A percentile compares a stretch with the other conserved stretches of the same genome.
These are phyloP conservation scores for Gobio occitaniae DNA, from an alignment of 2,797 vertebrate genomes.

Conservation along the genomic window DNA sequence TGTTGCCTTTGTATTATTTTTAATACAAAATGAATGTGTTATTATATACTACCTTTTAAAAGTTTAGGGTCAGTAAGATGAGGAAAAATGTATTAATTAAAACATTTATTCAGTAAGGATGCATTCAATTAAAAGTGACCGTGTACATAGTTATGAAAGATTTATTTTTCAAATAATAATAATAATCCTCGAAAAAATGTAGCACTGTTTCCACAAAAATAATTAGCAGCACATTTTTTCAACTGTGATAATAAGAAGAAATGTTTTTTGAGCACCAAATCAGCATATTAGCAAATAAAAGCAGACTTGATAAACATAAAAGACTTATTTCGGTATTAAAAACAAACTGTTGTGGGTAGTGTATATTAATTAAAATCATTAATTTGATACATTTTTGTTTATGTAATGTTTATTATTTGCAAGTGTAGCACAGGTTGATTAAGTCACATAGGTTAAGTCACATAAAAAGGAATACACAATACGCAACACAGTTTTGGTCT, in stretches of 20 bases:
- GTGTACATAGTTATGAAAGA: too few relatives aligned
- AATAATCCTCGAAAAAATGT: background rate
- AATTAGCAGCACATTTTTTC: background rate
- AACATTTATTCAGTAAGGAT: too few relatives aligned
- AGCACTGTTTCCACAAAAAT: background rate
- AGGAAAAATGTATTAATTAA: too few relatives aligned
- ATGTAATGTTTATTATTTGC: background rate
- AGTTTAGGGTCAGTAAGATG: too few relatives aligned
- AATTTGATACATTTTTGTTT: background rate
- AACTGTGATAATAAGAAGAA: background rate
- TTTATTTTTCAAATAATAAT: too few relatives aligned
- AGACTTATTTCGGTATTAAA: background rate
- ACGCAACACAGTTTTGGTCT: too few relatives aligned
- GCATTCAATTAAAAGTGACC: too few relatives aligned
- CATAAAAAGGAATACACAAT: too few relatives aligned
- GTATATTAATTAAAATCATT: background rate
- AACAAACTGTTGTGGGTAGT: too few relatives aligned
- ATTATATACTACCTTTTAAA: background rate
- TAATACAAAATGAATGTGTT: background rate
- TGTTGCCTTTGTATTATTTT: background rate
- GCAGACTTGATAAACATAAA: background rate
- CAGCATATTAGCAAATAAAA: background rate
- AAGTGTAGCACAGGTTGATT: too few relatives aligned
- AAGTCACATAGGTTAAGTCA: too few relatives aligned
- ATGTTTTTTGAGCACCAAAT: background rate